A percentile compares a stretch with the other conserved stretches of the same genome.
Conservation (phyloP, 1,140 invertebrate genomes). For the Pseudomyrmex pallidus region DNA sequence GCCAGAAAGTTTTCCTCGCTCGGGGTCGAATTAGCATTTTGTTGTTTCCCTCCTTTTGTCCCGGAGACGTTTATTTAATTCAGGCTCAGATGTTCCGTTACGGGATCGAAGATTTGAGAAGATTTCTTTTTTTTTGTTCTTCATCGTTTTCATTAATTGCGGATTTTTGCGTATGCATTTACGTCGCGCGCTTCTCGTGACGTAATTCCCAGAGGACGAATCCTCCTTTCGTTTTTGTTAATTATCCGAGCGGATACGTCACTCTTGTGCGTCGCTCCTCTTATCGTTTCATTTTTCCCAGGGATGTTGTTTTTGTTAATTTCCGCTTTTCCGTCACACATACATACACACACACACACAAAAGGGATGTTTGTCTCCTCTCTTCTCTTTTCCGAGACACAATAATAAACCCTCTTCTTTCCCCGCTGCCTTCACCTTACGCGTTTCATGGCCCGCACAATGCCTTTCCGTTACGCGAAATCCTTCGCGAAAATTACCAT, state of each 20-base stretch:
- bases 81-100: not conserved
- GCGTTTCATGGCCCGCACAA: constrained; percentile 41
- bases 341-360: no score
- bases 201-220: not conserved
- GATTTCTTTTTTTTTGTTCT: not conserved
- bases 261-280: constrained; percentile 17
- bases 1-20: not conserved
- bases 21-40: constrained; percentile 10
- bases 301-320: constrained; percentile 53
- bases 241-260: constrained; percentile 28
- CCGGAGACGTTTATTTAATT: not conserved
- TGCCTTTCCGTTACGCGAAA: constrained; percentile 41
- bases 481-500: constrained; percentile 49
- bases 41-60: constrained; percentile 9
- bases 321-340: constrained; percentile 24
- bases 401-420: constrained; percentile 59
- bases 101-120: not conserved
- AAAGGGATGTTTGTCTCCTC: constrained; percentile 18
- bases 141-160: not conserved
- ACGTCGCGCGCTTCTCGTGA: not conserved
- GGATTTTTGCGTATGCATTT: not conserved
- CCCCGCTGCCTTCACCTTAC: constrained; percentile 23
- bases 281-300: constrained; percentile 1
- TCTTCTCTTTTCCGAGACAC: not conserved
- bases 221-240: constrained; percentile 12